Base-by-base conservation (phyloP, 2,888 invertebrate genomes). In the Andrena praecox region DNA sequence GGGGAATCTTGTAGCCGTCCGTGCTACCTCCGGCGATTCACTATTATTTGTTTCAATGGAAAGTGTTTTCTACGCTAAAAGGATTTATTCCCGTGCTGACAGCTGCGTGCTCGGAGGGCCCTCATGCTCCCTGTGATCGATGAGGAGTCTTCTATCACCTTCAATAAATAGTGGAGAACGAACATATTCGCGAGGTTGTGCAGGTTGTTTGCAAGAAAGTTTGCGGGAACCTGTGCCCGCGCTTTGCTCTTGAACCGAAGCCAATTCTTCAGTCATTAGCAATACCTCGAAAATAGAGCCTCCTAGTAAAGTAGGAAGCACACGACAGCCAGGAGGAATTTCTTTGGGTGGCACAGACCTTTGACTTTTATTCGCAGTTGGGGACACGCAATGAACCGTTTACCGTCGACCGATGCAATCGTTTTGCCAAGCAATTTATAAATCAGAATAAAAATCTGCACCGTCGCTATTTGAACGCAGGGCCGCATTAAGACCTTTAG, bases 1-100 rank as follows among this genome's bases (percentile, higher is more conserved):
- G 69, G 71, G 74, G 64, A 80, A 84, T 73, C 64, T 83, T 60
- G 67, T 54, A 56, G 59, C 74, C 33, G 73, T 72, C 69, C 33
- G 59, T 52, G 60, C 31, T 67, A 31, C 67, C 31, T 66, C 12
- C n/a, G 12, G 2, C 56, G 66, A 73, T 24, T 16, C 27, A 7
- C n/a, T 29, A 6, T 66, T 66, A 10, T 24, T 66, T 29, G 6
- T 16, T 63, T 63, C 42, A 27, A 24, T 12, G 24, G 24, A 10
- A 42, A 24, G 8, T 10, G 12, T 5, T 63, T 5, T 63, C 24
- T 42, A 6, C 16, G 4, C n/a, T 31, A n/a, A 8, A 33, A 10
- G n/a, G 24, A 63, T 35, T 63, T 12, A 7, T 12, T 63, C 12
- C 63, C 6, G n/a, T 4, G 64, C 29, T 66, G 16, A 8, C 3